These are phyloP conservation scores for Zaprionus camerounensis DNA, from an alignment of 1,140 invertebrate genomes.

Conservation along the genomic window DNA sequence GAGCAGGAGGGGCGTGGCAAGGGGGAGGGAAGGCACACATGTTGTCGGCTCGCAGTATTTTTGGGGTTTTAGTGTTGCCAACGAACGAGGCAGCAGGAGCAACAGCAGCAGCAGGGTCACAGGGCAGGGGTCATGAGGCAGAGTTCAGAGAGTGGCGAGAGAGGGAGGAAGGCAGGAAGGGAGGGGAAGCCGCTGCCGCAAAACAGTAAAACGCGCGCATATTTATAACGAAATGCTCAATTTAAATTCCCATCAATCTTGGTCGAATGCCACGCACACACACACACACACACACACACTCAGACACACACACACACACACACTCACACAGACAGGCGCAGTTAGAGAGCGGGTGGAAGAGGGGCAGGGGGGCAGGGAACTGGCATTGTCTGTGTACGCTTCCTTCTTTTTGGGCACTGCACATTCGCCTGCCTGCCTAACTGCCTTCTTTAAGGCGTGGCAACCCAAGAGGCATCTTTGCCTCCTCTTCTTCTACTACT, in stretches of 20 bases:
- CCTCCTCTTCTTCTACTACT: background rate
- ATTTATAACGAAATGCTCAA: conserved; percentile 83
- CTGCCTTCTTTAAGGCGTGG: conserved; percentile 20
- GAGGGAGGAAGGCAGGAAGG: conserved; percentile 13
- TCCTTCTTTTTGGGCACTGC: conserved; percentile 12
- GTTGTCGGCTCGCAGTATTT: conserved; percentile 18
- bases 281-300: conserved; percentile 26
- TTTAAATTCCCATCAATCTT: conserved; percentile 82
- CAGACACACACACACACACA: conserved; percentile 25
- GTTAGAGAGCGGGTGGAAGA: background rate
- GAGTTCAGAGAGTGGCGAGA: background rate
- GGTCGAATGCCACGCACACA: conserved; percentile 64
- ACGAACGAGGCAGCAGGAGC: background rate
- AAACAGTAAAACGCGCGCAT: conserved; percentile 79
- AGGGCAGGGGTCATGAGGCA: background rate
- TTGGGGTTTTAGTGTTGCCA: conserved; percentile 18
- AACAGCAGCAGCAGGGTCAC: background rate
- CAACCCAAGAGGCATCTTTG: conserved; percentile 25
- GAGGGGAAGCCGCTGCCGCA: conserved; percentile 57
- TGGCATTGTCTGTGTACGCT: conserved; percentile 23
- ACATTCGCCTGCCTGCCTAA: conserved; percentile 18
- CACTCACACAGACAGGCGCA: conserved; percentile 10
- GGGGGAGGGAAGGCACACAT: background rate
- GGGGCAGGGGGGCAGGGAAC: background rate
- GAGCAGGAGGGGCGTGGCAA: background rate